A percentile compares a stretch with the other conserved stretches of the same genome.
Evolutionary conservation across 2,888 invertebrate species (phyloP).

Genomic region (Brachycybe producta): DNA sequence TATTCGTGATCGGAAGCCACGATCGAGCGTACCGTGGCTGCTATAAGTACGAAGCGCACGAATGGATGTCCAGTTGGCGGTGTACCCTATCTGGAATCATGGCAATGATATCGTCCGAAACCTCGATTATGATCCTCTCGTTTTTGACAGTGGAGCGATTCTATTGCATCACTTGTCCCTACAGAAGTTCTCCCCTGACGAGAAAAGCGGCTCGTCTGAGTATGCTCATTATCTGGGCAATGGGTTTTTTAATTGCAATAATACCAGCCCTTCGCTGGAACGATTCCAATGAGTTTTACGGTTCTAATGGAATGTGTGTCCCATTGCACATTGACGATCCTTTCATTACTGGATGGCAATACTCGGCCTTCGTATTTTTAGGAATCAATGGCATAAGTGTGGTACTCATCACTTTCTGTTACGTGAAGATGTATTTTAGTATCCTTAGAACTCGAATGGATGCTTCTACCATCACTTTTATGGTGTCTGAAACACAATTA

Average conservation of each 20-base stretch:
- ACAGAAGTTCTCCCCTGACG: constrained; percentile 43
- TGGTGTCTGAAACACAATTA: constrained; percentile 46
- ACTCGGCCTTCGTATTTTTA: constrained; percentile 54
- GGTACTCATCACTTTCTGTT: constrained; percentile 35
- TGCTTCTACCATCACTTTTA: constrained; percentile 41
- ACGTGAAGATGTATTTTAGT: constrained; percentile 48
- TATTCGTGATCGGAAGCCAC: constrained; percentile 46
- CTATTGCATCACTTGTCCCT: constrained; percentile 38
- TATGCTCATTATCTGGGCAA: constrained; percentile 46
- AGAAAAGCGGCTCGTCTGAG: constrained; percentile 38
- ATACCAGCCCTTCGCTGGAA: constrained; percentile 50
- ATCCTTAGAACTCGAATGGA: constrained; percentile 49
- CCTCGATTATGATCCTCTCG: constrained; percentile 52
- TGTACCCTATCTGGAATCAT: constrained; percentile 48
- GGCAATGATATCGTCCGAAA: constrained; percentile 53
- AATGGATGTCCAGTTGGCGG: constrained; percentile 52
- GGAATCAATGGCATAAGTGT: constrained; percentile 44
- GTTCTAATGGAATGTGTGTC: constrained; percentile 53
- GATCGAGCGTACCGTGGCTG: constrained; percentile 45
- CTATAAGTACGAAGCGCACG: constrained; percentile 45
- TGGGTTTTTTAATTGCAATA: constrained; percentile 46
- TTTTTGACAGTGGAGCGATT: constrained; percentile 57
- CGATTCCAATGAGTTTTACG: constrained; percentile 43
- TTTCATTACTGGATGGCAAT: constrained; percentile 53
- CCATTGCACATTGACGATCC: constrained; percentile 56